These are phyloP conservation scores for Neodon shergylaensis DNA, from an alignment of 2,113 vertebrate genomes.

Conservation along the genomic window DNA sequence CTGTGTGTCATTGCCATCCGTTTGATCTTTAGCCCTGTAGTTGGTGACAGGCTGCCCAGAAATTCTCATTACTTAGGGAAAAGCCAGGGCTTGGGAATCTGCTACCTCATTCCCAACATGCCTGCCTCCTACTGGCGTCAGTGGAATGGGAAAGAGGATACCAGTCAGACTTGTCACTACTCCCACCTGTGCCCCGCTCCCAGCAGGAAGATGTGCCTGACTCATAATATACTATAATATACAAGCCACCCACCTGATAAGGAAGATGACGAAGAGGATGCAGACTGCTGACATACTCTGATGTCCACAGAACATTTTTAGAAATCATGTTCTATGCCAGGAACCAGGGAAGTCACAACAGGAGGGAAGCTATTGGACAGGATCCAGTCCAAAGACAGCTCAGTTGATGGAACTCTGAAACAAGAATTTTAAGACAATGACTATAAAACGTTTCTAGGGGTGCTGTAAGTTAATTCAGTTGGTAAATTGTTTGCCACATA, in stretches of 20 bases:
- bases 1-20: not conserved
- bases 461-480: not conserved
- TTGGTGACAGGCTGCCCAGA: not conserved
- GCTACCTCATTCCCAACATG: not conserved
- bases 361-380: not conserved
- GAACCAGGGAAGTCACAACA: not conserved
- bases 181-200: fast-evolving
- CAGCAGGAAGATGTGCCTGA: not conserved
- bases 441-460: not conserved
- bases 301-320: not conserved
- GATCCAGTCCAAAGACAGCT: not conserved
- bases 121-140: not conserved
- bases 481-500: not conserved
- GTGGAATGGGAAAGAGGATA: not conserved
- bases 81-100: not conserved
- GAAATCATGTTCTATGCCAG: not conserved
- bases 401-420: too few relatives aligned
- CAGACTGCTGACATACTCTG: not conserved
- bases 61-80: not conserved
- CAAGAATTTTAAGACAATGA: not conserved
- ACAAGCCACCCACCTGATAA: not conserved
- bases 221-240: too few relatives aligned
- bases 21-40: not conserved
- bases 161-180: fast-evolving
- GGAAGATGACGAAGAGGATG: not conserved